Evolutionary conservation across 2,888 invertebrate genomes (phyloP).

Genomic region (Scaptomyza tumidula): DNA sequence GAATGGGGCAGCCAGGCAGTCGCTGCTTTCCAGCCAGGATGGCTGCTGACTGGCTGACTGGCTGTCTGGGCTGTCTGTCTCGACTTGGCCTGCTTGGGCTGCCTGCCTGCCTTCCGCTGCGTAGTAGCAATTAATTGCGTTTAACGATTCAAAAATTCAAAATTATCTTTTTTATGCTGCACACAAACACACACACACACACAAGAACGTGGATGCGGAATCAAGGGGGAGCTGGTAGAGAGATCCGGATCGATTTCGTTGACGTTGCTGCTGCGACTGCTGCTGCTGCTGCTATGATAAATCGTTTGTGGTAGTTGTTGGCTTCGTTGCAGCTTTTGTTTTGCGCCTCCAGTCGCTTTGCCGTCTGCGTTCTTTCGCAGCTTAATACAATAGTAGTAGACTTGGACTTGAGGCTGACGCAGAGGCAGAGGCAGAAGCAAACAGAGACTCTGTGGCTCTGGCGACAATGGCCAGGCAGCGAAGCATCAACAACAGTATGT

Average conservation of each 20-base stretch:
- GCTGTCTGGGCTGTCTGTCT: conserved; percentile 46
- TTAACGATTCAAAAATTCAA: conserved; percentile 80
- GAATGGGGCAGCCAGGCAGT: conserved; percentile 44
- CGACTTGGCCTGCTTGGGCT: conserved; percentile 41
- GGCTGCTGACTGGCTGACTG: conserved; percentile 29
- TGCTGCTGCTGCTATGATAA: conserved; percentile 66
- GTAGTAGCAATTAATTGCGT: conserved; percentile 79
- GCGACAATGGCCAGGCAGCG: conserved; percentile 73
- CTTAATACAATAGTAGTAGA: conserved; percentile 71
- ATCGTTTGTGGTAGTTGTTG: conserved; percentile 64
- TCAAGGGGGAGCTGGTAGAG: conserved; percentile 30
- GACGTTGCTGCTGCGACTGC: conserved; percentile 63
- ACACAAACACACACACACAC: conserved; percentile 49
- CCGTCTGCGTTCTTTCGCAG: conserved; percentile 46
- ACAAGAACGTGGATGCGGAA: conserved; percentile 6
- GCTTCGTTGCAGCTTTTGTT: conserved; percentile 59
- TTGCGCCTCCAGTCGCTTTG: conserved; percentile 39
- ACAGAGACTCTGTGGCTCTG: conserved; percentile 28
- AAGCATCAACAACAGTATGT: conserved; percentile 68
- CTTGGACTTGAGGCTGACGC: conserved; percentile 38
- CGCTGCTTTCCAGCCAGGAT: conserved; percentile 61
- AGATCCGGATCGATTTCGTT: conserved; percentile 78
- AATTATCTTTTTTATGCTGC: conserved; percentile 74
- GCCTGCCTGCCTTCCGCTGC: conserved; percentile 59
- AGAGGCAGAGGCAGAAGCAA: conserved; percentile 11